Evolutionary conservation across 2,113 vertebrate genomes (phyloP).

Genomic region (Pholis gunnellus): DNA sequence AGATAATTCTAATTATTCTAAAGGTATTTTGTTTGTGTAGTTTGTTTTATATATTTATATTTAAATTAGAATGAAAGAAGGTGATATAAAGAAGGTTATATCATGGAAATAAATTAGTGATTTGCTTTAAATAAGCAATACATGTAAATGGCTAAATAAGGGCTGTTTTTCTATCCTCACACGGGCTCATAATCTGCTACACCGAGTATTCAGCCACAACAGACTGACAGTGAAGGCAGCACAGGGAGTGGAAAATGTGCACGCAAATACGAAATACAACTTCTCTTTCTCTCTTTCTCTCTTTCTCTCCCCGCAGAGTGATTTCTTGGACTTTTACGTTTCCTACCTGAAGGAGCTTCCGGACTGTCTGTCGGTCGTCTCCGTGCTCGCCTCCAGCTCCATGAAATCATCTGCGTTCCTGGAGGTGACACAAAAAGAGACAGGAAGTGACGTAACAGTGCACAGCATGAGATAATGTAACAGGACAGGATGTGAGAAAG

Average conservation of each 20-base stretch:
- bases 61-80: neutral
- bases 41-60: neutral
- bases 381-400: constrained; percentile 78
- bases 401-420: constrained; percentile 69
- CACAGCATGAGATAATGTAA: neutral
- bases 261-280: too few species aligned
- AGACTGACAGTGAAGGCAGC: too few species aligned
- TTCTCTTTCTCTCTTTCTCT: neutral
- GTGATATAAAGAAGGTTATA: too few species aligned
- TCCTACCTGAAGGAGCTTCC: constrained; percentile 96
- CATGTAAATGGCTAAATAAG: neutral
- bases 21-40: neutral
- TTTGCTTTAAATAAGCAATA: too few species aligned
- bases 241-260: too few species aligned
- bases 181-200: too few species aligned
- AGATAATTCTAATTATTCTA: neutral
- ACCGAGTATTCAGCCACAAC: too few species aligned
- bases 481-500: neutral
- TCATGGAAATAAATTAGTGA: too few species aligned
- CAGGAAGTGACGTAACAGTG: neutral
- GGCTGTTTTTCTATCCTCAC: too few species aligned
- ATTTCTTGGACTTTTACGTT: constrained; percentile 95
- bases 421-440: constrained; percentile 73
- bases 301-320: constrained; percentile 83
- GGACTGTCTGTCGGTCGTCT: constrained; percentile 92